Conservation (phyloP, 2,888 invertebrate species). For the Campoletis raptor region DNA sequence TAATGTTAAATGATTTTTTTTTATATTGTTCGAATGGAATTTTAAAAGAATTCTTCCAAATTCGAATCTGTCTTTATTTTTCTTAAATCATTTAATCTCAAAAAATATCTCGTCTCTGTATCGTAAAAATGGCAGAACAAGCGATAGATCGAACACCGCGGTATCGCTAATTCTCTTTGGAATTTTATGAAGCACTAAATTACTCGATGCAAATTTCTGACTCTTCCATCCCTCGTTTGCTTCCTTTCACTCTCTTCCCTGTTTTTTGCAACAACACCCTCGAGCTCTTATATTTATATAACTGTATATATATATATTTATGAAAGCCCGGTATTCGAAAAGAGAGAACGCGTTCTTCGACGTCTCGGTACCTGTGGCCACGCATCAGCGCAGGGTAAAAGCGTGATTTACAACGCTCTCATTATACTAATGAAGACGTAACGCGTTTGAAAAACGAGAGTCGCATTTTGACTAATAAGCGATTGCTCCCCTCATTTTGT, state of each 20-base stretch:
- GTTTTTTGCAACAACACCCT: slow-evolving; percentile 47
- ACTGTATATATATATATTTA: background rate
- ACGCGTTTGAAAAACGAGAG: slow-evolving; percentile 74
- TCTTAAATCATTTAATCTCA: background rate
- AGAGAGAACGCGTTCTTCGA: slow-evolving; percentile 44
- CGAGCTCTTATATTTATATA: slow-evolving; percentile 50
- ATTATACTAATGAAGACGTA: slow-evolving; percentile 84
- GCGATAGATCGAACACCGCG: slow-evolving; percentile 80
- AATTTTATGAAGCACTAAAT: slow-evolving; percentile 83
- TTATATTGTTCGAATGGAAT: background rate
- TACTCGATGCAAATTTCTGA: slow-evolving; percentile 81
- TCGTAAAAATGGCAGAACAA: slow-evolving; percentile 64
- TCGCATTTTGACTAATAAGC: slow-evolving; percentile 76
- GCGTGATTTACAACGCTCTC: slow-evolving; percentile 82
- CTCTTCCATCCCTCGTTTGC: slow-evolving; percentile 74
- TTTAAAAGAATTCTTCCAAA: background rate
- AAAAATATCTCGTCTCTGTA: slow-evolving; percentile 43
- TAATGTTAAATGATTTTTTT: slow-evolving; percentile 27
- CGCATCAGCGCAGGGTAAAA: slow-evolving; percentile 68
- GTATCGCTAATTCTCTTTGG: slow-evolving; percentile 81
- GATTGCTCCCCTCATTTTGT: slow-evolving; percentile 43
- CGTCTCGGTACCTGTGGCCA: slow-evolving; percentile 57
- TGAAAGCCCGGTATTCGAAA: slow-evolving; percentile 5
- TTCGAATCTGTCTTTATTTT: background rate
- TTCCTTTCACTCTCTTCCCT: slow-evolving; percentile 21